Evolutionary conservation across 1,140 invertebrate species (phyloP).

Genomic region (Drosophila subobscura): DNA sequence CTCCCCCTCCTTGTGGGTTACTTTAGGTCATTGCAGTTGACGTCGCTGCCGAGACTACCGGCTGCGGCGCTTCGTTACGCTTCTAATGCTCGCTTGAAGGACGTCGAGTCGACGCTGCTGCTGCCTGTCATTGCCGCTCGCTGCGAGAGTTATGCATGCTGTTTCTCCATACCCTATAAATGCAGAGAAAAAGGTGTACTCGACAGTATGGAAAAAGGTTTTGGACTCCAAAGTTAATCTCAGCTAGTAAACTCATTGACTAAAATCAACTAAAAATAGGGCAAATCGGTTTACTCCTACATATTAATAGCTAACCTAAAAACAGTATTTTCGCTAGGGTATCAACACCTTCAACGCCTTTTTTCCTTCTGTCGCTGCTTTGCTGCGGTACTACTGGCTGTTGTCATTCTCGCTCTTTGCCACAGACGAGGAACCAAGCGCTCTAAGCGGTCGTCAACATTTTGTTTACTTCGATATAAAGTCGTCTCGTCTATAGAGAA

Average conservation of each 20-base stretch:
- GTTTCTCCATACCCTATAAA: conserved; percentile 4
- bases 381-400: conserved; percentile 4
- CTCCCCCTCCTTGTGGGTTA: conserved; percentile 49
- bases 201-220: too few relatives aligned
- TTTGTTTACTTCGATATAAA: conserved; percentile 59
- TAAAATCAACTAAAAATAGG: too few relatives aligned
- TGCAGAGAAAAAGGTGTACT: too few relatives aligned
- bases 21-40: conserved; percentile 76
- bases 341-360: too few relatives aligned
- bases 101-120: conserved; percentile 37
- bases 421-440: conserved; percentile 32
- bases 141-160: conserved; percentile 32
- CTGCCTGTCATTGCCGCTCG: neutral
- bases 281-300: too few relatives aligned
- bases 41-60: conserved; percentile 15
- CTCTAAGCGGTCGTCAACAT: conserved; percentile 60
- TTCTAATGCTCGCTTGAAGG: conserved; percentile 76
- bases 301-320: too few relatives aligned
- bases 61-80: conserved; percentile 2
- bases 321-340: too few relatives aligned
- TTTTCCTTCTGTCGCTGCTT: conserved; percentile 4
- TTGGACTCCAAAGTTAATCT: too few relatives aligned
- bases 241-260: too few relatives aligned
- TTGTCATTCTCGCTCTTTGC: conserved; percentile 23
- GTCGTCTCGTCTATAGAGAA: conserved; percentile 39